Conservation (phyloP, 2,797 vertebrate genomes). For the Typhlichthys eigenmanni region DNA sequence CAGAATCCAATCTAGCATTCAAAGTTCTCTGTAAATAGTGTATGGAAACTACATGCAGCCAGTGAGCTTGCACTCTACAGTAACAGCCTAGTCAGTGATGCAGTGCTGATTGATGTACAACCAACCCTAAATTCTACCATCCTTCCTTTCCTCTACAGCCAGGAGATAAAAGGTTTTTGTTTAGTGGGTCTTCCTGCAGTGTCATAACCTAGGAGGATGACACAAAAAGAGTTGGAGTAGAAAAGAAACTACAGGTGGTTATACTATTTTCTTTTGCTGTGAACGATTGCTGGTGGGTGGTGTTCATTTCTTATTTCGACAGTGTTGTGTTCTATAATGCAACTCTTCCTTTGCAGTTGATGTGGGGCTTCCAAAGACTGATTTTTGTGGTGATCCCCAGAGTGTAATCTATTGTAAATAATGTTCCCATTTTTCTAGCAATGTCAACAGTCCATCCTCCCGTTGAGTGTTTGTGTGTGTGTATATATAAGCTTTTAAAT, state of each 20-base stretch:
- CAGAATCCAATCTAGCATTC: constrained; percentile 51
- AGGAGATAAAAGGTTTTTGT: constrained; percentile 20
- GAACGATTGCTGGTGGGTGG: constrained; percentile 1
- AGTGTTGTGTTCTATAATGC: constrained; percentile 35
- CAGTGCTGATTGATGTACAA: constrained; percentile 50
- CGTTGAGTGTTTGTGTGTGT: constrained; percentile 63
- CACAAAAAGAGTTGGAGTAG: constrained; percentile 24
- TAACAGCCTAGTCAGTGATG: constrained; percentile 33
- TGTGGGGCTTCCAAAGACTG: constrained; percentile 5
- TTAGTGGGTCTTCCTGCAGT: constrained; percentile 19
- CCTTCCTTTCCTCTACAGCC: constrained; percentile 20
- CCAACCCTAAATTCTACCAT: constrained; percentile 23
- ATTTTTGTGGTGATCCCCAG: constrained; percentile 28
- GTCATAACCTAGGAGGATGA: constrained; percentile 31
- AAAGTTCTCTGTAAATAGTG: constrained; percentile 64
- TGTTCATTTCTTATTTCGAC: constrained; percentile 20
- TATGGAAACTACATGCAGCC: constrained; percentile 46
- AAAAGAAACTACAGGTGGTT: constrained; percentile 56
- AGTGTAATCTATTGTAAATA: constrained; percentile 66
- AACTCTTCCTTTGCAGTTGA: constrained; percentile 18
- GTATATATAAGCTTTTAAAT: constrained; percentile 70
- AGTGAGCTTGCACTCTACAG: constrained; percentile 45
- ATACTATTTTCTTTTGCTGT: constrained; percentile 31
- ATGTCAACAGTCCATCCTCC: constrained; percentile 45
- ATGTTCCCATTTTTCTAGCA: constrained; percentile 49